phyloP scores from a whole-genome alignment of 2,113 vertebrate species.

The Saccopteryx leptura region DNA sequence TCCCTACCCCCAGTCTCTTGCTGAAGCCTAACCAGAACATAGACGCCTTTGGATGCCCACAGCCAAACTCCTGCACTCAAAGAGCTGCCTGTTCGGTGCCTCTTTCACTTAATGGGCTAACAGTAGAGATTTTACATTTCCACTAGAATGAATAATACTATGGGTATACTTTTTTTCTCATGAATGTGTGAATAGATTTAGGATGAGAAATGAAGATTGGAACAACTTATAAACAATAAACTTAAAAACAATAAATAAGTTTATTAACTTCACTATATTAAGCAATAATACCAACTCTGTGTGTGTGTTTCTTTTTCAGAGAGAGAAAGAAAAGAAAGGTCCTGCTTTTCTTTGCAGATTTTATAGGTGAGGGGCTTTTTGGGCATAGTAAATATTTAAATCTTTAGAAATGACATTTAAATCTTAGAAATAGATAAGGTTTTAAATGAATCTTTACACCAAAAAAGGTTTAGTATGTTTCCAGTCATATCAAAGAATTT shows the following conservation, averaged over 20 bases:
- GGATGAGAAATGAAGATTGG: background rate
- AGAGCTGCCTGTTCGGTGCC: background rate
- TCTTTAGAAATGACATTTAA: background rate
- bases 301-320: background rate
- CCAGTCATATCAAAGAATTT: background rate
- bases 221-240: background rate
- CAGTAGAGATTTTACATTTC: background rate
- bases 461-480: background rate
- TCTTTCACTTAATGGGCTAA: background rate
- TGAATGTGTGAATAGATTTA: background rate
- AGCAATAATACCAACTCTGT: background rate
- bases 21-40: background rate
- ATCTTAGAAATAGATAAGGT: background rate
- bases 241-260: background rate
- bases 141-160: background rate
- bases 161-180: background rate
- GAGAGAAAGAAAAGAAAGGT: background rate
- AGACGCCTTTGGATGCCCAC: accelerated
- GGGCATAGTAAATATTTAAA: background rate
- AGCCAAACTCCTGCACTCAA: background rate
- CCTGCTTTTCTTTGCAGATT: conserved; percentile 37
- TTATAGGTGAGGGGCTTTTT: conserved; percentile 2
- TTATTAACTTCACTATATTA: background rate
- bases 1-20: background rate
- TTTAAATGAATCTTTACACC: conserved; percentile 37